Conservation (phyloP, 2,113 vertebrate species). For the Pongo abelii region DNA sequence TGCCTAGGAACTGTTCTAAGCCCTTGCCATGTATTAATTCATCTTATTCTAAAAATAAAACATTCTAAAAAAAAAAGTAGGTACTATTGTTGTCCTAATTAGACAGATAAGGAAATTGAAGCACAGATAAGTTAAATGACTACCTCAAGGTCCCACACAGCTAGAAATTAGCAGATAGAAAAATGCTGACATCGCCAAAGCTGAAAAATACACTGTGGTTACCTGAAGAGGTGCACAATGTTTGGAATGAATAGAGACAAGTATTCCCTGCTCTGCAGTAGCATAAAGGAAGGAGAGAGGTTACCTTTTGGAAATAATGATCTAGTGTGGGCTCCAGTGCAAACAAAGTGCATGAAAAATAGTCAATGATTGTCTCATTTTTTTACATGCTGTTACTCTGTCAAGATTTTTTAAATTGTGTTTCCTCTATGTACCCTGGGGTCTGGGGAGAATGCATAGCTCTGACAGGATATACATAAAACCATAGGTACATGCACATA, state of each 20-base stretch:
- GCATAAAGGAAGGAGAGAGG: background rate
- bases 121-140: background rate
- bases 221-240: background rate
- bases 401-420: slow-evolving; percentile 14
- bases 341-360: background rate
- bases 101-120: background rate
- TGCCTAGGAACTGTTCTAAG: background rate
- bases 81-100: background rate
- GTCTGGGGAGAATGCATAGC: background rate
- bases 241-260: background rate
- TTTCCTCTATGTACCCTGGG: background rate
- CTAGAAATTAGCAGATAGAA: background rate
- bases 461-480: background rate
- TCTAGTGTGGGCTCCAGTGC: background rate
- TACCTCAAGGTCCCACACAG: background rate
- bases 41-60: background rate
- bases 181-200: background rate
- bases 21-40: background rate
- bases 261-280: background rate
- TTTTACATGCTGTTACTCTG: background rate
- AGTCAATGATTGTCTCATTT: background rate
- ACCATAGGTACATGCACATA: background rate
- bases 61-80: background rate
- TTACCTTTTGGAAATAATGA: background rate
- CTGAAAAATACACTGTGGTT: background rate